Base-by-base conservation (phyloP, 64 coral and sea anemone genomes). In the Orbicella faveolata region DNA sequence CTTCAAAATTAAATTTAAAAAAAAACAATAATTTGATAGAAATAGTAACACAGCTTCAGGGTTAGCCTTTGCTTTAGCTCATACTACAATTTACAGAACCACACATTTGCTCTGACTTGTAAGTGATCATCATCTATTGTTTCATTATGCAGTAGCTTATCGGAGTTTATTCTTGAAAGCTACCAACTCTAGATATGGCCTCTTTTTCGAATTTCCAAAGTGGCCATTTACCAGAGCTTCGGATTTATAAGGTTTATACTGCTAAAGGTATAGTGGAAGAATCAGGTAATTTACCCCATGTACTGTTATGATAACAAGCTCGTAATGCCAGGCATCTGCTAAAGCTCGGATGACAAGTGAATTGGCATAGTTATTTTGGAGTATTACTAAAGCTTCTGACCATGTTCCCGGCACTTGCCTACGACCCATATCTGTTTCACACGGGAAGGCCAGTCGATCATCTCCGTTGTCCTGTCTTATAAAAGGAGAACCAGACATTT, bases 271-370 rank as follows among this genome's bases (percentile, higher is more conserved):
- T 54, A 52, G 20, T 74, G 26, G 39, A 87, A 87, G 33, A 87
- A 72, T 87, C 84, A 87, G 41, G 84, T 75, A 59, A 76, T 89
- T 88, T 88, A 88, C 69, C 86, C 64, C 86, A 75, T 88, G 73
- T 61, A 88, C 86, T 88, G 86, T 88, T 76, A 88, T 88, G 26
- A 76, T 75, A 75, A 88, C 53, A 36, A 88, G 70, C 33, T 75
- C 76, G 74, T 88, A 88, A 10, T 88, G 86, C 70, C 76, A 57
- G 5, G 52, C 86, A 88, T 76, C 73, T 88, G 70, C 70, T 21
- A 88, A 88, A 19, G 86, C 86, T 75, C 63, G 51, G 1, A 88
- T 88, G 0, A 88, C 86, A 36, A 88, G 57, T 12, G 79, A 59
- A 63, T 81, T 81, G 8, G 79, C 57, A 81, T 81, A 81, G 57